Conservation (phyloP, 2,888 invertebrate genomes). For the Rhagophthalmus giganteus region DNA sequence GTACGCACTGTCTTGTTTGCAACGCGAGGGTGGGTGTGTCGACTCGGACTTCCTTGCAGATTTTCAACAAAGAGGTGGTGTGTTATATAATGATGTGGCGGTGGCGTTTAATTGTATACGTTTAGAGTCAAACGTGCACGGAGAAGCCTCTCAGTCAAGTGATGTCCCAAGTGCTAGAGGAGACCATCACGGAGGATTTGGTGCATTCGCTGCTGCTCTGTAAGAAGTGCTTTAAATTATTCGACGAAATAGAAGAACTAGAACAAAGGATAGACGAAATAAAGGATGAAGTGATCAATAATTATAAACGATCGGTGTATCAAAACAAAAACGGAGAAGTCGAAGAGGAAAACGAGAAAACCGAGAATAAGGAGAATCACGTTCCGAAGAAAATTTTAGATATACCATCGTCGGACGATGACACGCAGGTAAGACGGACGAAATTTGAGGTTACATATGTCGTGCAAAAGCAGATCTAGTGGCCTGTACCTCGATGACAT, state of each 20-base stretch:
- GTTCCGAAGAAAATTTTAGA: constrained; percentile 50
- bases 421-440: constrained; percentile 37
- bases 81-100: no score
- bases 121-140: constrained; percentile 44
- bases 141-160: constrained; percentile 47
- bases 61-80: constrained; percentile 58
- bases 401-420: constrained; percentile 53
- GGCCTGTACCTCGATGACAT: no score
- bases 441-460: no score
- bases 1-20: constrained; percentile 64
- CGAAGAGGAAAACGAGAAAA: constrained; percentile 40
- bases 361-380: constrained; percentile 41
- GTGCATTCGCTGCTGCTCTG: constrained; percentile 65
- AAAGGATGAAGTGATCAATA: constrained; percentile 58
- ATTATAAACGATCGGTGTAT: constrained; percentile 49
- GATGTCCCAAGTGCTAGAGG: constrained; percentile 57
- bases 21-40: constrained; percentile 60
- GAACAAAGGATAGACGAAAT: constrained; percentile 58
- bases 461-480: no score
- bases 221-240: constrained; percentile 67
- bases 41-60: constrained; percentile 58
- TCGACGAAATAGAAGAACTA: constrained; percentile 65
- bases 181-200: constrained; percentile 57
- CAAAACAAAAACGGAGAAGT: constrained; percentile 34
- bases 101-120: no score